These are phyloP conservation scores for Agriopis marginaria DNA, from an alignment of 2,888 invertebrate genomes.

Conservation along the genomic window DNA sequence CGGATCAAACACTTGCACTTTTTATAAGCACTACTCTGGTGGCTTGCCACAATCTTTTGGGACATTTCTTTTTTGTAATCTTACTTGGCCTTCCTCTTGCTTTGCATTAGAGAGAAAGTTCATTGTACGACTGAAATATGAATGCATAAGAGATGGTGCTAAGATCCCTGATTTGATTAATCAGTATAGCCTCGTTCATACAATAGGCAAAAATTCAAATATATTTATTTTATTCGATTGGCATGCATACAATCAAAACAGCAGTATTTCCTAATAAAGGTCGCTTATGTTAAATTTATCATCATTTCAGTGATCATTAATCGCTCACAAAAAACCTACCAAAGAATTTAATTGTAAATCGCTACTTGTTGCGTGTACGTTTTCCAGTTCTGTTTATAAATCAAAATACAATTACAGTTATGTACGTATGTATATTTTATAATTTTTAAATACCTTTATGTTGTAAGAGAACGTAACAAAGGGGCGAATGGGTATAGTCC, in stretches of 20 bases:
- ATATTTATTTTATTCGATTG: not conserved
- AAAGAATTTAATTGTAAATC: conserved; percentile 74
- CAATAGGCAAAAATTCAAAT: not conserved
- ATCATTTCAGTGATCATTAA: conserved; percentile 65
- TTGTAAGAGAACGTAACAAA: conserved; percentile 29
- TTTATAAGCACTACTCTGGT: not conserved
- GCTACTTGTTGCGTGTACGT: conserved; percentile 52
- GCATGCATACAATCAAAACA: conserved; percentile 21
- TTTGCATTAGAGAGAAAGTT: not conserved
- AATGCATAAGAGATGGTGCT: not conserved
- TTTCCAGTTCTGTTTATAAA: conserved; percentile 9
- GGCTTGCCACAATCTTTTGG: not conserved
- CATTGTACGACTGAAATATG: not conserved
- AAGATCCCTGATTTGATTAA: not conserved
- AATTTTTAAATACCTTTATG: conserved; percentile 16
- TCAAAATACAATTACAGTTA: conserved; percentile 12
- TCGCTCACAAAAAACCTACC: conserved; percentile 85
- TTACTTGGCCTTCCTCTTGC: not conserved
- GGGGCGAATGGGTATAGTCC: conserved; percentile 32
- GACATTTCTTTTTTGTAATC: not conserved
- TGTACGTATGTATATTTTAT: conserved; percentile 2
- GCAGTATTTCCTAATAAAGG: conserved; percentile 53
- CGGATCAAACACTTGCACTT: not conserved
- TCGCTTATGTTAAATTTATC: conserved; percentile 60
- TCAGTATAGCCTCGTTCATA: not conserved